Evolutionary conservation across 2,888 invertebrate species (phyloP), one percentile per base, ranked within the genome.

Genomic region (Xanthorhoe spadicearia): DNA sequence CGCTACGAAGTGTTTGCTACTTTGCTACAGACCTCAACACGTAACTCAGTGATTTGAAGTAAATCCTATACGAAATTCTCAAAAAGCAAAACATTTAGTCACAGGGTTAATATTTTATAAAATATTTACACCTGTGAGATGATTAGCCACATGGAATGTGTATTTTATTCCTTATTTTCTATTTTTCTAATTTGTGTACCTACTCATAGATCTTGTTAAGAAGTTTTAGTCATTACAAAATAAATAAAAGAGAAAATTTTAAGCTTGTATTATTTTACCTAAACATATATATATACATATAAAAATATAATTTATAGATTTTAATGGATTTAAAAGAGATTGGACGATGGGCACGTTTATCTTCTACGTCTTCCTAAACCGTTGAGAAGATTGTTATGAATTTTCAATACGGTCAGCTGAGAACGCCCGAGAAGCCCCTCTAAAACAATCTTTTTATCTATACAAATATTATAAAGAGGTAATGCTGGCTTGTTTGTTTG

Each of bases 111-210:
- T 80, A 82, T 89, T 90, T 89, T 89, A 64, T 62, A 46, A 70
- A 87, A 89, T 88, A 83, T 88, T 80, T 86, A 84, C 86, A 76
- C 77, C 86, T 90, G 89, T 89, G 89, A 77, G 13, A 79, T 61
- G 83, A 80, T 58, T 66, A 73, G 85, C 69, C 74, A 78, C 76
- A 71, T 72, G 74, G 75, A 74, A 77, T 70, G 80, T 68, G 52
- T 62, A 66, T 64, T 57, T 58, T 65, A 60, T 68, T 61, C 50
- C 52, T 68, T 51, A 38, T 63, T 68, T 65, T 43, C 51, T 50
- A 15, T 62, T n/a, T 35, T 51, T 54, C 7, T 63, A 18, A 23
- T 17, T 58, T 15, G 17, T 18, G 10, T 63, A 56, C 28, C 35
- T 58, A 19, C 38, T 59, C 10, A 8, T 51, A 59, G 38, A 59